Conservation (phyloP, 2,888 invertebrate genomes). For the Tetragnatha montana region DNA sequence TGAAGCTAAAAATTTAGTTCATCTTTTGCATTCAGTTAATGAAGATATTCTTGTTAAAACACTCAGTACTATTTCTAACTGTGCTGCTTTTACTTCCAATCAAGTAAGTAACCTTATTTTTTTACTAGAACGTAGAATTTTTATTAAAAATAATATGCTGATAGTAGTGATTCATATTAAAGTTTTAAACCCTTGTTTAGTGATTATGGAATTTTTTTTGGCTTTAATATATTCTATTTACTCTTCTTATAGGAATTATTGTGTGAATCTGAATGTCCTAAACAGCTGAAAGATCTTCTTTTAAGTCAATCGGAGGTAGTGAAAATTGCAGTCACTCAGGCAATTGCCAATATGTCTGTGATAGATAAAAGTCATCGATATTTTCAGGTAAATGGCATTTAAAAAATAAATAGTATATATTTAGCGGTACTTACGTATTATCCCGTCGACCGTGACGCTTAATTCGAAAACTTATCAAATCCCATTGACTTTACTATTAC, state of each 20-base stretch:
- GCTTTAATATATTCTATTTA: background rate
- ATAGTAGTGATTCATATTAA: background rate
- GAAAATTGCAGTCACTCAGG: slow-evolving; percentile 77
- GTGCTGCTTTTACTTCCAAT: slow-evolving; percentile 78
- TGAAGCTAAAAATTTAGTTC: slow-evolving; percentile 78
- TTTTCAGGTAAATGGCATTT: slow-evolving; percentile 59
- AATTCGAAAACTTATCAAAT: too few relatives aligned
- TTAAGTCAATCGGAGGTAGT: slow-evolving; percentile 76
- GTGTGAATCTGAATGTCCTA: slow-evolving; percentile 78
- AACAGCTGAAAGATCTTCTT: slow-evolving; percentile 77
- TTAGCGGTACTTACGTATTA: background rate
- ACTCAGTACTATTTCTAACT: slow-evolving; percentile 78
- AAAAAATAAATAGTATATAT: background rate
- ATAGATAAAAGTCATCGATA: slow-evolving; percentile 75
- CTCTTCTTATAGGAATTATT: slow-evolving; percentile 77
- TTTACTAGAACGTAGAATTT: background rate
- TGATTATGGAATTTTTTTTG: background rate
- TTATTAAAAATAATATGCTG: background rate
- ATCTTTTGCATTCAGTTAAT: slow-evolving; percentile 78
- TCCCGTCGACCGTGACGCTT: too few relatives aligned
- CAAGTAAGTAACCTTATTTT: slow-evolving; percentile 75
- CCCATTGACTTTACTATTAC: too few relatives aligned
- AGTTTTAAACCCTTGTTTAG: background rate
- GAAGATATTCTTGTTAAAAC: slow-evolving; percentile 78
- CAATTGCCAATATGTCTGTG: slow-evolving; percentile 79